phyloP scores from a whole-genome alignment of 2,797 vertebrate species.

The Amblyraja radiata region DNA sequence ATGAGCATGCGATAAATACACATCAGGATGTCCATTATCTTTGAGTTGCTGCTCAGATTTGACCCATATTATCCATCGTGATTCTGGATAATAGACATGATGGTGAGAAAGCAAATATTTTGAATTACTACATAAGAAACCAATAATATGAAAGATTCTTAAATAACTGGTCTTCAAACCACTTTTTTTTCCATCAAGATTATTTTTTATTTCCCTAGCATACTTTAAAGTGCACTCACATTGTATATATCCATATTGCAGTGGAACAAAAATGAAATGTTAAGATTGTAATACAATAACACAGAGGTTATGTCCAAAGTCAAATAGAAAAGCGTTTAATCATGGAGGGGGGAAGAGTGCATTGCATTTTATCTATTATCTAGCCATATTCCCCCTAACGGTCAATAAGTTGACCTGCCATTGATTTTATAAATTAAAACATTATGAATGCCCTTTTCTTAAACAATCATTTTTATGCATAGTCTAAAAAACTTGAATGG shows the following conservation, averaged over 20 bases:
- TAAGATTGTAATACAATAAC: neutral
- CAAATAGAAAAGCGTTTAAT: neutral
- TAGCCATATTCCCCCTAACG: neutral
- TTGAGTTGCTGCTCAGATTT: no score
- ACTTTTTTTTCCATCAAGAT: neutral
- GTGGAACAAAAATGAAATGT: neutral
- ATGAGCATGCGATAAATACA: no score
- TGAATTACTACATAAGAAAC: neutral
- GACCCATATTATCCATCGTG: no score
- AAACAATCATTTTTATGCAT: neutral
- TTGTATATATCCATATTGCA: neutral
- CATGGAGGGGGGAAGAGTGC: neutral
- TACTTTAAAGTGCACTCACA: conserved; percentile 26
- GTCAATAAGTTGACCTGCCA: neutral
- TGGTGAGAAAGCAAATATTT: neutral
- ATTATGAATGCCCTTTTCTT: neutral
- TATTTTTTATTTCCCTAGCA: neutral
- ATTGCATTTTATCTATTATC: neutral
- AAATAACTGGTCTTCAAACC: neutral
- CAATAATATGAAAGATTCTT: neutral
- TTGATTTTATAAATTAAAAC: neutral
- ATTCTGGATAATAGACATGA: neutral
- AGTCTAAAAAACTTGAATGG: neutral
- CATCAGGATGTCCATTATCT: no score
- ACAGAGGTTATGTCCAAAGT: neutral